These are phyloP conservation scores for Linyphia triangularis DNA, from an alignment of 2,888 invertebrate species.

Conservation along the genomic window DNA sequence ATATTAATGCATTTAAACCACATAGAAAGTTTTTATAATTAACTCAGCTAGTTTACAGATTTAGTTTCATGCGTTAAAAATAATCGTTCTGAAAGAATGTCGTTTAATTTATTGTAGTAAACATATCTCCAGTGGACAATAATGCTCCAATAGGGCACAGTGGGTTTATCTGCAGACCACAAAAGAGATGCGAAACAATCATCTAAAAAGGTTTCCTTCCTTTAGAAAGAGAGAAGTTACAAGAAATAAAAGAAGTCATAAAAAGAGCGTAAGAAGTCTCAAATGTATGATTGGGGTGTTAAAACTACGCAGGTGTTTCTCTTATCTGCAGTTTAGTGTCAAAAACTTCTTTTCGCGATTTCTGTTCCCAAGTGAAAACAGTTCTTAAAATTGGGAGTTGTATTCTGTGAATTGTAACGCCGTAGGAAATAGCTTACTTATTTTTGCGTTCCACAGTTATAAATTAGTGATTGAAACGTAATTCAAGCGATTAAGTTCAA, in stretches of 20 bases:
- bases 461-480: too few species aligned
- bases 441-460: too few species aligned
- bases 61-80: too few species aligned
- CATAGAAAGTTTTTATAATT: too few species aligned
- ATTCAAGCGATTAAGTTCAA: too few species aligned
- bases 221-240: slow-evolving; percentile 30
- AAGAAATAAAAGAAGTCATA: slow-evolving; percentile 60
- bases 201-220: slow-evolving; percentile 61
- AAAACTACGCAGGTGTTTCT: slow-evolving; percentile 41
- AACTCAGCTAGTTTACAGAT: too few species aligned
- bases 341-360: slow-evolving; percentile 32
- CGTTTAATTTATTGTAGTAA: slow-evolving; percentile 4
- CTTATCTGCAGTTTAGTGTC: slow-evolving; percentile 53
- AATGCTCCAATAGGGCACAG: background rate
- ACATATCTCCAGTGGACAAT: slow-evolving; percentile 14
- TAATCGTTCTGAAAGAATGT: too few species aligned
- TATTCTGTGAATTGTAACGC: background rate
- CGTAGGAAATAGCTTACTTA: too few species aligned
- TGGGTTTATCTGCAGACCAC: slow-evolving; percentile 16
- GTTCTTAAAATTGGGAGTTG: background rate
- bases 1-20: too few species aligned
- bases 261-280: slow-evolving; percentile 48
- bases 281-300: slow-evolving; percentile 56
- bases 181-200: slow-evolving; percentile 60
- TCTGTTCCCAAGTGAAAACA: background rate